phyloP scores from a whole-genome alignment of 2,113 vertebrate species.

The Beaufortia kweichowensis region DNA sequence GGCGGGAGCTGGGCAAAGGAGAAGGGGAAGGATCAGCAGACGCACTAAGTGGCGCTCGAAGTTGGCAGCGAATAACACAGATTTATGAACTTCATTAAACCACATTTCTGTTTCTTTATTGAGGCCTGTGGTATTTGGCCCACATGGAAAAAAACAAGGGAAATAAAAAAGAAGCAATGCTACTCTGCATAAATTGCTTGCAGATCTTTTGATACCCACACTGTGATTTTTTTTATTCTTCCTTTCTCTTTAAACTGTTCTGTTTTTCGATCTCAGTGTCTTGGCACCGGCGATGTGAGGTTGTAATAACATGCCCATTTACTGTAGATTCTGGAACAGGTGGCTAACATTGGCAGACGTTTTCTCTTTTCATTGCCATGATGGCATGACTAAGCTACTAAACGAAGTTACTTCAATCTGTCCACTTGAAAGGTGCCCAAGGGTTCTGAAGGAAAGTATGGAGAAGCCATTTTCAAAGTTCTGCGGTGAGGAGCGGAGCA shows the following conservation, averaged over 20 bases:
- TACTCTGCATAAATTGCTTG: conserved; percentile 67
- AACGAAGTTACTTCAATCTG: conserved; percentile 63
- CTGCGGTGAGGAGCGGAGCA: conserved; percentile 60
- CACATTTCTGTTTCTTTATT: conserved; percentile 72
- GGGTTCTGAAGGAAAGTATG: conserved; percentile 61
- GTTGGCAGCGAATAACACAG: conserved; percentile 73
- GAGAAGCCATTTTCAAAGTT: conserved; percentile 66
- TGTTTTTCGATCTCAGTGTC: conserved; percentile 13
- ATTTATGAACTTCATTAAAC: conserved; percentile 79
- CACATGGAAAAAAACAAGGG: conserved; percentile 53
- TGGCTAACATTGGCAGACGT: conserved; percentile 59
- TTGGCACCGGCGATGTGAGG: conserved; percentile 40
- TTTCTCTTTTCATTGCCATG: conserved; percentile 56
- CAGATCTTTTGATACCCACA: conserved; percentile 61
- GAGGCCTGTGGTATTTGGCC: conserved; percentile 68
- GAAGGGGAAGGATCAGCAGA: conserved; percentile 50
- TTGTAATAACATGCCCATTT: conserved; percentile 53
- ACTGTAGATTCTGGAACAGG: conserved; percentile 68
- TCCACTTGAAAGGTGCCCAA: conserved; percentile 69
- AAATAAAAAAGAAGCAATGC: conserved; percentile 52
- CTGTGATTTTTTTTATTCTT: background rate
- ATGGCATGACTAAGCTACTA: conserved; percentile 58
- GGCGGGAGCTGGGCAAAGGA: conserved; percentile 24
- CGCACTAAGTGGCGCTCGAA: conserved; percentile 59
- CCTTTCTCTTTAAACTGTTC: background rate